Conservation (phyloP, 30 jellyfish, hydroid and myxozoan genomes). For the Phacellophora camtschatica region DNA sequence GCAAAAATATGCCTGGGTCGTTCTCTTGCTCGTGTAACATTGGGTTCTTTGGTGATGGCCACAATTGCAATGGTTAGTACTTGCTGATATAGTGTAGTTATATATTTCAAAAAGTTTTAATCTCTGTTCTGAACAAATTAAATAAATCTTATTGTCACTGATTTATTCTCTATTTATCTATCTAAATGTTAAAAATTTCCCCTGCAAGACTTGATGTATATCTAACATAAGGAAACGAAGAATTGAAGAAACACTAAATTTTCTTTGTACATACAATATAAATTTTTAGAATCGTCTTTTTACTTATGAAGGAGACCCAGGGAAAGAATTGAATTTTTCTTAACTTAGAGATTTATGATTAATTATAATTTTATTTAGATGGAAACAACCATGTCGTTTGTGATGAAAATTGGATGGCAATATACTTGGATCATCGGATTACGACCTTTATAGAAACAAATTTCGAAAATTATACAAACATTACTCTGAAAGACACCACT, state of each 20-base stretch:
- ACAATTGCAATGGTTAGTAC: slow-evolving; percentile 11
- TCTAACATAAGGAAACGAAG: too few species aligned
- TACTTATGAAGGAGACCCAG: background rate
- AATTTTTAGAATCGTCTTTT: background rate
- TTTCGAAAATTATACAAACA: background rate
- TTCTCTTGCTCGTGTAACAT: slow-evolving; percentile 13
- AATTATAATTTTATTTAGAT: background rate
- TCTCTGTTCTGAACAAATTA: too few species aligned
- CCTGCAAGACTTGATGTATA: too few species aligned
- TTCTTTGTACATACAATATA: too few species aligned
- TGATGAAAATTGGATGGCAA: slow-evolving; percentile 38
- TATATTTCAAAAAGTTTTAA: too few species aligned
- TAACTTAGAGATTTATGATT: background rate
- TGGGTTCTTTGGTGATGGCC: slow-evolving; percentile 42
- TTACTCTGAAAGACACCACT: background rate
- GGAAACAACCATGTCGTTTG: slow-evolving; percentile 41
- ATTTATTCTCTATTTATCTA: too few species aligned
- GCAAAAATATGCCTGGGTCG: background rate
- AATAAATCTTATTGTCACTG: too few species aligned
- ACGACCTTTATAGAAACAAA: too few species aligned
- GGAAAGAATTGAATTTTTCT: background rate
- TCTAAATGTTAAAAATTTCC: too few species aligned
- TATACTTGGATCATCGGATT: slow-evolving; percentile 28
- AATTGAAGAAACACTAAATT: background rate
- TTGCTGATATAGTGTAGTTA: too few species aligned